phyloP scores from a whole-genome alignment of 1,140 invertebrate genomes.

The Phocides pigmalion region DNA sequence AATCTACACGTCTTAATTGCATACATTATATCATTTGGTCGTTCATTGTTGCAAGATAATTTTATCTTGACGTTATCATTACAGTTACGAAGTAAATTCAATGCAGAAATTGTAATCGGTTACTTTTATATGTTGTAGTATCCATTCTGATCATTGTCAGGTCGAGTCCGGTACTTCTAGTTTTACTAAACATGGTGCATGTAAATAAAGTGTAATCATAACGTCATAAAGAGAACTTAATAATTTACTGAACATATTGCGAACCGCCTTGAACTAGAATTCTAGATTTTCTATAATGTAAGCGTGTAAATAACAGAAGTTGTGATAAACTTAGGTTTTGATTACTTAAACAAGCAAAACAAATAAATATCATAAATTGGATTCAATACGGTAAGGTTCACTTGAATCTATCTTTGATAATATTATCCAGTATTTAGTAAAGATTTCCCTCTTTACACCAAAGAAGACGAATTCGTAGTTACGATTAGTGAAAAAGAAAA shows the following conservation, averaged over 20 bases:
- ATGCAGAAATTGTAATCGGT: not conserved
- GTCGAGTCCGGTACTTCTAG: constrained; percentile 1
- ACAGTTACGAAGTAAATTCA: not conserved
- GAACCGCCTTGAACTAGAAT: constrained; percentile 33
- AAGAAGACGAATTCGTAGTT: no score
- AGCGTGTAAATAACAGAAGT: constrained; percentile 14
- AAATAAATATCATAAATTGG: no score
- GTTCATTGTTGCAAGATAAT: no score
- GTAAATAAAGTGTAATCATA: constrained; percentile 18
- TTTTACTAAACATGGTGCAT: constrained; percentile 2
- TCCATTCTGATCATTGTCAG: not conserved
- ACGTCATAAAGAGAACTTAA: constrained; percentile 15
- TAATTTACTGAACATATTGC: constrained; percentile 30
- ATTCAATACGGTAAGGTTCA: no score
- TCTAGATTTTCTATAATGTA: constrained; percentile 22
- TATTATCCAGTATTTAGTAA: no score
- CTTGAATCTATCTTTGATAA: no score
- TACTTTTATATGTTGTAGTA: not conserved
- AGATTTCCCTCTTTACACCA: no score
- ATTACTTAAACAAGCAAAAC: no score
- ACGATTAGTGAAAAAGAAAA: no score
- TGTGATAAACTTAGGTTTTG: constrained; percentile 3
- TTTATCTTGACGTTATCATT: no score
- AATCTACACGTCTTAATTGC: no score
- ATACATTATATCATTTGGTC: no score